Base-by-base conservation (phyloP, 2,113 vertebrate species). In the Hemiprocne comata region DNA sequence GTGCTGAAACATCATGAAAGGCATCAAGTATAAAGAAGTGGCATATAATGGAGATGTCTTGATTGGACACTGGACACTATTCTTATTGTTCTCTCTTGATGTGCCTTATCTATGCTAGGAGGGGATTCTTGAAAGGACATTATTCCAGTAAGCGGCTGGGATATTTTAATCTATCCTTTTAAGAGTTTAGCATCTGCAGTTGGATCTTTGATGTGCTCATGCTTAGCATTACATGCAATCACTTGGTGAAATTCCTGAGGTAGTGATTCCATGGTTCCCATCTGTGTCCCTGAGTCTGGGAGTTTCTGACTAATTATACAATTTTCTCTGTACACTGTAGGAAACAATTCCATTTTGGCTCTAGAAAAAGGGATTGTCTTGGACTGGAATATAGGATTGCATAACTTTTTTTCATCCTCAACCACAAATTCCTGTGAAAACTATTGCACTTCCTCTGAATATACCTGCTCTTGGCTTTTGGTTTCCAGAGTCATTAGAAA, bases 261-360 rank as follows among this genome's bases (percentile, higher is more conserved):
- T 66, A 76, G 78, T 74, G 87, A 93, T 86, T 88, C 92, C 82
- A 36, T 84, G 38, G 53, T 96, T 95, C 92, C 82, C 92, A 90
- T 95, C 93, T 97, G 94, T 94, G 79, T 86, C 95, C 76, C 69
- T 54, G 55, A 83, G 87, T 88, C 67, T 93, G 67, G 48, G 90
- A 97, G 72, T 57, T 96, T 96, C 87, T 95, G 92, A 91, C 85
- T 96, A 95, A 95, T 94, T 97, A 94, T 64, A 67, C 53, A 74
- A 34, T 92, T 88, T 96, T 95, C 75, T 88, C 65, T 95, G 79
- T 88, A 36, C 2, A 4, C 91, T 90, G 85, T 96, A 91, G 95
- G 92, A 95, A 95, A 95, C 72, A 94, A 96, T 97, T 94, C 85
- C 6, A 36, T 80, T 90, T 94, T 97, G 95, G 93, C 96, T 65